Percentiles rank a stretch among this genome's conserved stretches.
Evolutionary conservation across 2,113 vertebrate genomes (phyloP).

Genomic region (Catharus bicknelli): DNA sequence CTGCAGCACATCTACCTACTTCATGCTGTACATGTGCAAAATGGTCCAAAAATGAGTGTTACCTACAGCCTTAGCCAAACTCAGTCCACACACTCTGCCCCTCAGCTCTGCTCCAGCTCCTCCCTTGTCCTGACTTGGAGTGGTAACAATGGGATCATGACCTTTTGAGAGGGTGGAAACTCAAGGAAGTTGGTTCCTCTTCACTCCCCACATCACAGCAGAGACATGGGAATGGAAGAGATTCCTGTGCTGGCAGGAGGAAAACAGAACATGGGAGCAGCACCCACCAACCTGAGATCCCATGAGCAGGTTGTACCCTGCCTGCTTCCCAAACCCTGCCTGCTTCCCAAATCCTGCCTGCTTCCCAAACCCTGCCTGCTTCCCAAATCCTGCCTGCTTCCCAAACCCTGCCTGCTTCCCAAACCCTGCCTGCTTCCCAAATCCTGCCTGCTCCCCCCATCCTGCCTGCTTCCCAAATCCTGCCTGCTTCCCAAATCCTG

Average conservation of each 20-base stretch:
- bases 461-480: not conserved
- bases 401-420: not conserved
- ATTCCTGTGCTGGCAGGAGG: not conserved
- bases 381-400: too few species aligned
- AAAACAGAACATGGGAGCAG: not conserved
- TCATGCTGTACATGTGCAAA: not conserved
- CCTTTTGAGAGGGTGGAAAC: not conserved
- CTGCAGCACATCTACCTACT: not conserved
- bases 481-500: not conserved
- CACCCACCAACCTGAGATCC: not conserved
- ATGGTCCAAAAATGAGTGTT: not conserved
- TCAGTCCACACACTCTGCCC: not conserved
- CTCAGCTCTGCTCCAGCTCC: not conserved
- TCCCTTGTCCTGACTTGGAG: not conserved
- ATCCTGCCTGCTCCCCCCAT: not conserved
- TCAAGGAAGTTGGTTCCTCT: not conserved
- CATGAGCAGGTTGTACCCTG: rapidly evolving
- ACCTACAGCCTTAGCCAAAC: not conserved
- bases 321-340: not conserved
- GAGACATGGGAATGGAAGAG: not conserved
- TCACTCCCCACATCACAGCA: not conserved
- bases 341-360: not conserved
- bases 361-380: too few species aligned
- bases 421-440: not conserved
- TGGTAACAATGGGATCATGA: not conserved